Evolutionary conservation across 2,888 invertebrate species (phyloP), one percentile per base, ranked within the genome.

Genomic region (Euzetes globulus): DNA sequence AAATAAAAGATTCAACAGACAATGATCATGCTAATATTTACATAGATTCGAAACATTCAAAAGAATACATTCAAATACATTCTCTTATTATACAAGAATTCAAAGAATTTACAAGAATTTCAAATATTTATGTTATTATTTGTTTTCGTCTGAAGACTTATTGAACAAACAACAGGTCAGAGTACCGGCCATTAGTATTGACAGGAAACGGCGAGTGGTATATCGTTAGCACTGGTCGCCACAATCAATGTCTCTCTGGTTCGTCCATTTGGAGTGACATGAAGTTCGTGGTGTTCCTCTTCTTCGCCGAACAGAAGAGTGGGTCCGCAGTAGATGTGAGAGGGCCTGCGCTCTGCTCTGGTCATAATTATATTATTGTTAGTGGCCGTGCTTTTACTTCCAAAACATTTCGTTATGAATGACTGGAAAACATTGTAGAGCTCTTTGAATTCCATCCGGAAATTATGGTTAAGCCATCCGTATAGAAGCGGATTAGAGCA

Each of bases 381-480:
- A 58, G 6, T 58, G 17, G 19, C 19, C 5, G 9, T 22, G 3
- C 5, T 22, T 22, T 58, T 58, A 5, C 22, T 13, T 4, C 22
- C 25, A 58, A 58, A 58, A 58, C 58, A 58, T 58, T 58, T 58
- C 3, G 22, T 22, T 3, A 58, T 13, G 19, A 58, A 58, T 22
- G 58, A 58, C 11, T 65, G 58, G 22, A 73, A 65, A n/a, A n/a
- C 22, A 37, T 19, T 27, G 22, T 80, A 80, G 11, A 81, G 78
- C 33, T 91, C 91, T 79, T 88, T 88, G 82, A 94, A 94, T 83
- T 94, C 94, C 82, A 91, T 91, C 80, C 91, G 87, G 84, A 95
- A 95, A 83, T 94, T 94, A 79, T 94, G 94, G 82, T 95, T 95
- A 79, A 95, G 85, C 89, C 93, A 93, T 13, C 94, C 95, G 83